Evolutionary conservation across 2,113 vertebrate species (phyloP), one percentile per base, ranked within the genome.

Genomic region (Vombatus ursinus): DNA sequence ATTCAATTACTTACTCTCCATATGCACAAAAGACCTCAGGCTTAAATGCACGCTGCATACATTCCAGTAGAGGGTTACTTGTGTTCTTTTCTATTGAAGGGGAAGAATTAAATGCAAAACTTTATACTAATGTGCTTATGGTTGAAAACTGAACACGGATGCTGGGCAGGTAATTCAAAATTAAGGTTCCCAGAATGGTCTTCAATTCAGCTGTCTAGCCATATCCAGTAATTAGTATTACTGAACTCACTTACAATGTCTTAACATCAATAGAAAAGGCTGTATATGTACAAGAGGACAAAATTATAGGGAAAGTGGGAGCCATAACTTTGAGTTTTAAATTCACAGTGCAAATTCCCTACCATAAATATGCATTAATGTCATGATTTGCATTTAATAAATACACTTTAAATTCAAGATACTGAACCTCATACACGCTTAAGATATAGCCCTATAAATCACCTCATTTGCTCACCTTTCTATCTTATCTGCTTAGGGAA

Each of bases 381-480:
- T 89, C 94, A 24, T 96, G 50, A 96, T 96, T 93, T 97, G 57
- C 68, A 95, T 92, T 96, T 94, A 94, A 53, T 91, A 96, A 93
- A 57, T 0, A 54, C 31, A 52, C 52, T 97, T 97, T 92, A 95
- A 96, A 95, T 93, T 96, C 96, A 37, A 94, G 92, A 95, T 90
- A 94, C 25, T 31, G 91, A 90, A 22, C 50, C 26, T 47, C 3
- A 95, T 61, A 93, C n/a, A 68, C 5, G 23, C 1, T 61, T 96
- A 2, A 94, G 91, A 93, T 97, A 92, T 94, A 96, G 94, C 23
- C n/a, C n/a, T 23, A 47, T 90, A 95, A 97, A 94, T 61, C 93
- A 92, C 54, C 94, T 90, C 51, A 90, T 52, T 48, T 28, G 52
- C 31, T 94, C 31, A 89, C 31, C 90, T 93, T 68, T 51, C 53